These are phyloP conservation scores for Camptogramma bilineatum DNA, from an alignment of 2,888 invertebrate species.

Conservation along the genomic window DNA sequence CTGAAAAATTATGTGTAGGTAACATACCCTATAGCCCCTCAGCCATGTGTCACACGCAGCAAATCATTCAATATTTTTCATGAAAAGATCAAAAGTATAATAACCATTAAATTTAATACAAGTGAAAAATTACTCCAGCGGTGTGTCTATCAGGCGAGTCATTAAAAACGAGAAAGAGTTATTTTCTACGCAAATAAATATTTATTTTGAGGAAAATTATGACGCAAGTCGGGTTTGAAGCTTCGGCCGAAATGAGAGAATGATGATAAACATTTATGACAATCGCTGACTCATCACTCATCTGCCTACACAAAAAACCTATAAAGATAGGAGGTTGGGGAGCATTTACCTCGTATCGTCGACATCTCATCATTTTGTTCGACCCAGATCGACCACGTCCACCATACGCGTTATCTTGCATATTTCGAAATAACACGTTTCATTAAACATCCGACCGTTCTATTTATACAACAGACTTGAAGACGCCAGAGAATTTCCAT, in stretches of 20 bases:
- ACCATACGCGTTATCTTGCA: constrained; percentile 20
- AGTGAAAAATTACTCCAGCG: constrained; percentile 50
- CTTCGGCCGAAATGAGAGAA: constrained; percentile 51
- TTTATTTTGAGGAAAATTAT: constrained; percentile 63
- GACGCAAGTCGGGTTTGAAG: constrained; percentile 69
- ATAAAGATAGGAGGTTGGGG: constrained; percentile 10
- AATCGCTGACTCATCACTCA: constrained; percentile 45
- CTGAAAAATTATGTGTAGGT: constrained; percentile 7
- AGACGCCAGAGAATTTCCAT: constrained; percentile 43
- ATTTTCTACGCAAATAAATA: constrained; percentile 55
- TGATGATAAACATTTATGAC: constrained; percentile 64
- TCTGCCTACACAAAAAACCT: constrained; percentile 42
- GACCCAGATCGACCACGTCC: constrained; percentile 14
- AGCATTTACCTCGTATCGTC: constrained; percentile 13
- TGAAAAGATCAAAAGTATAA: constrained; percentile 38
- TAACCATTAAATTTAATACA: constrained; percentile 42
- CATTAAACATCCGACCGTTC: constrained; percentile 34
- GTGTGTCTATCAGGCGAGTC: constrained; percentile 59
- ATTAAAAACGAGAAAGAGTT: constrained; percentile 64
- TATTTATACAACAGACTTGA: constrained; percentile 40
- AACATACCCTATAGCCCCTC: constrained; percentile 3
- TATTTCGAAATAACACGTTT: constrained; percentile 38
- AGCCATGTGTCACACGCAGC: neutral
- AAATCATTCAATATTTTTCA: constrained; percentile 20
- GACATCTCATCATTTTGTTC: constrained; percentile 11